A percentile compares a stretch with the other conserved stretches of the same genome.
phyloP scores from a whole-genome alignment of 2,113 vertebrate species.

The Xerus inauris region DNA sequence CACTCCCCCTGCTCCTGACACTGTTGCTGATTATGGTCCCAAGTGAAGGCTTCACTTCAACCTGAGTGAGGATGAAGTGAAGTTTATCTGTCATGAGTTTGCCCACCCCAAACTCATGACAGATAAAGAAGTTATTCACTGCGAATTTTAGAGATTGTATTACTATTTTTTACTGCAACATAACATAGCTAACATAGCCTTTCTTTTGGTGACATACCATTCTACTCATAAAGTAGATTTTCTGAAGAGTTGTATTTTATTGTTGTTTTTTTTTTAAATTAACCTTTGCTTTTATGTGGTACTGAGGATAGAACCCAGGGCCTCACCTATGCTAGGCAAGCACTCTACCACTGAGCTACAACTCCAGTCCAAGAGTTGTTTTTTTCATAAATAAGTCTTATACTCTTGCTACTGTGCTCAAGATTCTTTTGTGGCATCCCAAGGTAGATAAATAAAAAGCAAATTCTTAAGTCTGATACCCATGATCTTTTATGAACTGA shows the following conservation, averaged over 20 bases:
- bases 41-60: neutral
- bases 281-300: too few relatives aligned
- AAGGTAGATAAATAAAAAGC: neutral
- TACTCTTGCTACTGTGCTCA: neutral
- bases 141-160: neutral
- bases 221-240: neutral
- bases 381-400: neutral
- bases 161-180: neutral
- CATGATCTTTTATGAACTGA: neutral
- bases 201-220: neutral
- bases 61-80: neutral
- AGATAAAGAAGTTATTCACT: neutral
- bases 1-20: accelerated
- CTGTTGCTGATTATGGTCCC: neutral
- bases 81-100: too few relatives aligned
- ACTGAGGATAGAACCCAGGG: too few relatives aligned
- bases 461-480: neutral
- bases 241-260: neutral
- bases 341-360: too few relatives aligned
- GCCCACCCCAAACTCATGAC: neutral
- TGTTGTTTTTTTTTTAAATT: too few relatives aligned
- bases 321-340: too few relatives aligned
- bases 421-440: neutral
- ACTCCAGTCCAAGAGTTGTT: neutral
- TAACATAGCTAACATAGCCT: neutral